Conservation (phyloP, 2,113 vertebrate genomes). For the Nothobranchius furzeri region DNA sequence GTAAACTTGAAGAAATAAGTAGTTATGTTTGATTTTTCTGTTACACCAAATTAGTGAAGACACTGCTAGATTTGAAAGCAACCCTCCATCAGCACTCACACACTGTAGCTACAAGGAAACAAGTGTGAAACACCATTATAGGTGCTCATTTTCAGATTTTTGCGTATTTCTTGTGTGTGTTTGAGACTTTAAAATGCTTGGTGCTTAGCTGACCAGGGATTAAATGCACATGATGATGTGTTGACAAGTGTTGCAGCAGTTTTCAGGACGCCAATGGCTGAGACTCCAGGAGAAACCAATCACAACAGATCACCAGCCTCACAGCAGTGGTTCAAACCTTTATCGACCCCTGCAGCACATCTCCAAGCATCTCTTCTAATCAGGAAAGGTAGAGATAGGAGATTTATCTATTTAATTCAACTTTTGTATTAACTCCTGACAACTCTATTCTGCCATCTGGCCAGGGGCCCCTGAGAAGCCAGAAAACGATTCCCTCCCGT, state of each 20-base stretch:
- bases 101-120: too few species aligned
- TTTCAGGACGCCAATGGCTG: conserved; percentile 2
- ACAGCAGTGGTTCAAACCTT: conserved; percentile 28
- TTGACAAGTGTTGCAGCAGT: conserved; percentile 6
- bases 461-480: conserved; percentile 27
- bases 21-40: too few species aligned
- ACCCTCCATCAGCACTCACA: too few species aligned
- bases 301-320: conserved; percentile 10
- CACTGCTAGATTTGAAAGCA: too few species aligned
- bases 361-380: conserved; percentile 15
- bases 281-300: conserved; percentile 6
- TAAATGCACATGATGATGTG: too few species aligned
- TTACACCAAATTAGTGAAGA: too few species aligned
- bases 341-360: conserved; percentile 32
- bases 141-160: too few species aligned
- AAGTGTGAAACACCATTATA: too few species aligned
- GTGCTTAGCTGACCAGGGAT: not conserved
- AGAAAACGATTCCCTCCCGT: conserved; percentile 27
- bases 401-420: conserved; percentile 63
- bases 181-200: not conserved
- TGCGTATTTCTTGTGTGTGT: not conserved
- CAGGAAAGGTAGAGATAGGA: conserved; percentile 24
- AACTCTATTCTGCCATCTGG: conserved; percentile 34
- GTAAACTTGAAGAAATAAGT: too few species aligned
- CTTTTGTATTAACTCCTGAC: conserved; percentile 47